A percentile compares a stretch with the other conserved stretches of the same genome.
These are phyloP conservation scores for Melanchra persicariae DNA, from an alignment of 2,888 invertebrate species.

Conservation along the genomic window DNA sequence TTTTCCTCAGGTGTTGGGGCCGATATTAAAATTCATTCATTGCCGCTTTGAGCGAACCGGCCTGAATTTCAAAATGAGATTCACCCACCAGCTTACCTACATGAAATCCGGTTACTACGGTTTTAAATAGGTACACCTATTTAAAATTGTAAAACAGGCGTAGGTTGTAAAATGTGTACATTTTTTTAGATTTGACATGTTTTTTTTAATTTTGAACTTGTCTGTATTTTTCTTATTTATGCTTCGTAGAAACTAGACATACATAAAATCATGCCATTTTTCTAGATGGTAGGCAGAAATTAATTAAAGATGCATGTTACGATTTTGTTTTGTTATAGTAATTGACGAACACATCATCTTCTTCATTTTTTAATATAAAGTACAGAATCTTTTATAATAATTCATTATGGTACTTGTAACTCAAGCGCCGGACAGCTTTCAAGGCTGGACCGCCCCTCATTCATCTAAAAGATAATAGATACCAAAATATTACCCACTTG, in stretches of 20 bases:
- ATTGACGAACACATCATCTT: no score
- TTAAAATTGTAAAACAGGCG: slow-evolving; percentile 55
- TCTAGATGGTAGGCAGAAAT: no score
- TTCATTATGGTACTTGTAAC: not conserved
- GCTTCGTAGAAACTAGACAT: not conserved
- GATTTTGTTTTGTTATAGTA: no score
- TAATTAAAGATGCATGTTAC: no score
- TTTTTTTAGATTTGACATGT: slow-evolving; percentile 8
- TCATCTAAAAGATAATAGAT: slow-evolving; percentile 48
- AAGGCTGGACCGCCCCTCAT: slow-evolving; percentile 21
- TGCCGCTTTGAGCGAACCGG: slow-evolving; percentile 64
- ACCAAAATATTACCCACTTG: slow-evolving; percentile 59
- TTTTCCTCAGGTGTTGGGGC: slow-evolving; percentile 55
- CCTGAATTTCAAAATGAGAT: slow-evolving; percentile 72
- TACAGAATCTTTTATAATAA: not conserved
- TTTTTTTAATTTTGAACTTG: slow-evolving; percentile 5
- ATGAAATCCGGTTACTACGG: slow-evolving; percentile 43
- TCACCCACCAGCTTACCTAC: slow-evolving; percentile 50
- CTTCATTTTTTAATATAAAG: not conserved
- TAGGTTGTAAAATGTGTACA: slow-evolving; percentile 27
- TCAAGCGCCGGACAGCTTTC: slow-evolving; percentile 10
- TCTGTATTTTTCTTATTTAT: not conserved
- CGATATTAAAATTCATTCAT: slow-evolving; percentile 74
- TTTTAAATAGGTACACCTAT: no score
- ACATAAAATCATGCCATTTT: not conserved